These are phyloP conservation scores for Tyrannus savana DNA, from an alignment of 2,113 vertebrate genomes.

Conservation along the genomic window DNA sequence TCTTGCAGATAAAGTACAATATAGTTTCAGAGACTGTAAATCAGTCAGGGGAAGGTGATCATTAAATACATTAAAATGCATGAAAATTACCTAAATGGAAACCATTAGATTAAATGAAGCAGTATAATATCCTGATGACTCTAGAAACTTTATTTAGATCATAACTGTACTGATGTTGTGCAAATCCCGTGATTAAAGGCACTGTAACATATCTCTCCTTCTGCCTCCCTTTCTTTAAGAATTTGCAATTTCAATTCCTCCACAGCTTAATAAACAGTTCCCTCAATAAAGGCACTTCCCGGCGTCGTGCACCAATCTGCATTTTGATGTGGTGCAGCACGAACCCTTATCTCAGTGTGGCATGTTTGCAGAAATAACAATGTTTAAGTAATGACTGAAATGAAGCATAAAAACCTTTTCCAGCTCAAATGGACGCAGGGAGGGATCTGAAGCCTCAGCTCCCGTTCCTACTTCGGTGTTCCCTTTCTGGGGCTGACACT, in stretches of 20 bases:
- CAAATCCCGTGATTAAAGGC: conserved; percentile 72
- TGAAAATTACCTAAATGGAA: conserved; percentile 77
- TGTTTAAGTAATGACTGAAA: conserved; percentile 79
- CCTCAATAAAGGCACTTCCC: conserved; percentile 64
- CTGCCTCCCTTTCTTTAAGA: neutral
- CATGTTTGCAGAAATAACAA: conserved; percentile 82
- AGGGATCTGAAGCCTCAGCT: conserved; percentile 68
- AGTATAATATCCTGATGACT: conserved; percentile 67
- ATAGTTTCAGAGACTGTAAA: conserved; percentile 62
- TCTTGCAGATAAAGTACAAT: conserved; percentile 44
- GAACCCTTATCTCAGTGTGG: conserved; percentile 79
- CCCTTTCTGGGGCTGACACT: conserved; percentile 61
- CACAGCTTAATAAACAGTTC: conserved; percentile 74
- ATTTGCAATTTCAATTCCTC: conserved; percentile 70
- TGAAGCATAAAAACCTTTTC: conserved; percentile 74
- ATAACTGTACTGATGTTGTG: conserved; percentile 67
- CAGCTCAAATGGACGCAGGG: conserved; percentile 69
- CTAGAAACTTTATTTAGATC: conserved; percentile 74
- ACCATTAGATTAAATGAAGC: conserved; percentile 79
- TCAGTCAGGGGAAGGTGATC: conserved; percentile 74
- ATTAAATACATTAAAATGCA: conserved; percentile 81
- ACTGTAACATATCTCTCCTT: conserved; percentile 42
- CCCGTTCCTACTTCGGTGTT: conserved; percentile 49
- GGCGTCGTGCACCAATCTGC: conserved; percentile 62
- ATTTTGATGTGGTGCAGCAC: conserved; percentile 72